Base-by-base conservation (phyloP, 1,140 invertebrate genomes). In the Drosophila kanapiae region DNA sequence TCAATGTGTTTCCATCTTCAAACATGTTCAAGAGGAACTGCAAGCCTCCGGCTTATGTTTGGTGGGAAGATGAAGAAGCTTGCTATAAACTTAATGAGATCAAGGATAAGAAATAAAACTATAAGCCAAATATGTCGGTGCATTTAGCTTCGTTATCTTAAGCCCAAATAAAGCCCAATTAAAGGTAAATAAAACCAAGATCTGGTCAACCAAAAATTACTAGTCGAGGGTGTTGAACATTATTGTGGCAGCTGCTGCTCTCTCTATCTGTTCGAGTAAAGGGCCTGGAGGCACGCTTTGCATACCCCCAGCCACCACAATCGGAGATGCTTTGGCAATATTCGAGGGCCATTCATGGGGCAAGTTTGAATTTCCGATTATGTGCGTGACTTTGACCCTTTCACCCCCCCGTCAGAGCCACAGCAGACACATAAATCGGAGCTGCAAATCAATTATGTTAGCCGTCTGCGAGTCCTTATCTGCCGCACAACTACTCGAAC, bases 361-460 rank as follows among this genome's bases (percentile, higher is more conserved):
- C 69, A 79, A 38, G 56, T 71, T 40, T 8, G 53, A 49, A 51
- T 53, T 71, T 58, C 37, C 59, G 51, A 53, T 68, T 68, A 43
- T 74, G 75, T 85, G 68, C 71, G 68, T 84, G 80, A 71, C 67
- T 84, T 87, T 71, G 65, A 59, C 69, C 69, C 65, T 72, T 49
- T 59, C 18, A 29, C 45, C 65, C 31, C n/a, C 27, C 31, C 3
- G 6, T 6, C n/a, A 14, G 49, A 33, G 3, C 48, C 2, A 31
- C 8, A 6, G 31, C 64, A 80, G 64, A 62, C 78, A 51, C 83
- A 87, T 86, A 86, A 86, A 87, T 87, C 53, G 84, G 49, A 38
- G 59, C 74, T 51, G 74, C 85, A 78, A 84, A 81, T 88, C 85
- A 88, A 88, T 88, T 88, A 88, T 74, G 77, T 72, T 59, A 33